Evolutionary conservation across 1,140 invertebrate species (phyloP), one percentile per base, ranked within the genome.

Genomic region (Polypedilum pembai): DNA sequence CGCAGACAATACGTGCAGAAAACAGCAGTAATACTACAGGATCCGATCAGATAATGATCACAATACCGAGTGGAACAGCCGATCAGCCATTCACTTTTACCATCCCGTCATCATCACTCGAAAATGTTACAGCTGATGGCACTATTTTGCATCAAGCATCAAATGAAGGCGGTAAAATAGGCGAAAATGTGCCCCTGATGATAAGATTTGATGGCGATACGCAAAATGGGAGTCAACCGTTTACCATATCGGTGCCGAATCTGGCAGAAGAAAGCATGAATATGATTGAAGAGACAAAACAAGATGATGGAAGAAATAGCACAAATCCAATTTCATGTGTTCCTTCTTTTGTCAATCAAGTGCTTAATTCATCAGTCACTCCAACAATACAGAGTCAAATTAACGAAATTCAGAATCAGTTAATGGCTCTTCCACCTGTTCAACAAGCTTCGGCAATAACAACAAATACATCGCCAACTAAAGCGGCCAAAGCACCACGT

Each of bases 151-250:
- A 41, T 56, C 45, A 56, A 8, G 24, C 45, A 56, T 15, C 45
- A 56, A 21, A 24, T 56, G 7, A 74, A 40, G 17, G 8, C 17
- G 45, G 66, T 40, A 75, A 66, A 69, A 12, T 69, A 1, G 7
- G 15, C 5, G 65, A 69, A 20, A 78, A 80, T 78, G 77, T 78
- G 77, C 81, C 80, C 77, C 81, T 82, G 76, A 78, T 81, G 75
- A 82, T 82, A 75, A 82, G 82, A 78, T 82, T 82, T 73, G 81
- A 82, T 73, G 80, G 76, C 74, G 79, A 80, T 74, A 73, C 74
- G 1, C 63, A 69, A 18, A 69, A 41, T 2, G 21, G 73, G 21
- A 21, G 75, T 74, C 78, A 78, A 77, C 81, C 81, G 65, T 81
- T 80, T 75, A 80, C 81, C 12, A 80, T 81, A 69, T 80, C 81